Base-by-base conservation (phyloP, 2,888 invertebrate species). In the Elmis aenea region DNA sequence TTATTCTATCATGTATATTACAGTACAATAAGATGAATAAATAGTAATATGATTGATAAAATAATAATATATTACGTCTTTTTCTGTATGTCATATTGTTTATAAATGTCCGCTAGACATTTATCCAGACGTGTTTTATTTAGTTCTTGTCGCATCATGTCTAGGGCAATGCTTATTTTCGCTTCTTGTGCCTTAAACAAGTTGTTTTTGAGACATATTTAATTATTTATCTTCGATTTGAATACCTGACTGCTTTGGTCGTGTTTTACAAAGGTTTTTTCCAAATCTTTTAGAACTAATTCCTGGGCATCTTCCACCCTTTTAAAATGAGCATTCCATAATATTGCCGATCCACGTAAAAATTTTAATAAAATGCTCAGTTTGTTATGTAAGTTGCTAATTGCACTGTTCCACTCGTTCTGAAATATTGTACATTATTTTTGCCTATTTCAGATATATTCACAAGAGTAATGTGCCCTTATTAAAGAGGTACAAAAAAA, bases 241-340 rank as follows among this genome's bases (percentile, higher is more conserved):
- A n/a, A 5, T 34, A 35, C 39, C 30, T 36, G 32, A 2, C 42
- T 35, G 5, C 32, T 26, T 4, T 36, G 42, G 28, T 51, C 48
- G 29, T 57, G 51, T 27, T 40, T 50, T 1, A 31, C 32, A 0
- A 56, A 45, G 0, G 45, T 33, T 4, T 54, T 50, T 14, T 49
- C 48, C 4, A 60, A 30, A 26, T 64, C 61, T 26, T 50, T 34
- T 5, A 55, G 24, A 3, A 58, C 45, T 8, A 59, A 14, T 2
- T 15, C 14, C 30, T 57, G 48, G 5, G 52, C 33, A 18, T 54
- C 52, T 25, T 52, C 33, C 1, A 52, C 32, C 33, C 64, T 44
- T 3, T 43, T 21, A 31, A 58, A 59, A 37, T 64, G 59, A 3
- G 33, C 40, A 33, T 61, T 56, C 56, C 59, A 64, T 11, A 62